Base-by-base conservation (phyloP, 2,797 vertebrate genomes). In the Lagocephalus sceleratus region DNA sequence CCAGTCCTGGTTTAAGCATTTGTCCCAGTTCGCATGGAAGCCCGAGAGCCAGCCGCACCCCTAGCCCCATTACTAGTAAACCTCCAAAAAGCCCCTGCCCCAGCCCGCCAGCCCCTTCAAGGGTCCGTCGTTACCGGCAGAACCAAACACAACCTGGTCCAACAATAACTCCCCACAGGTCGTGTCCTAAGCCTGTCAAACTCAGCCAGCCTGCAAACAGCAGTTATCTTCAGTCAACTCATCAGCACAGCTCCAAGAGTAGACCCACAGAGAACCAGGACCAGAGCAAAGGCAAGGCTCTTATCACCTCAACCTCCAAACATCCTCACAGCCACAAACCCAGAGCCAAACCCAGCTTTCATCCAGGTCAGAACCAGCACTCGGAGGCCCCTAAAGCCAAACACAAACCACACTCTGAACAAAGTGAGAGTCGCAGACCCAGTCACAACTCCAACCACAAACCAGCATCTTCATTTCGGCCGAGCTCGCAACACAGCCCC, bases 11-110 rank as follows among this genome's bases (percentile, higher is more conserved):
- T 60, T 66, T 54, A 22, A 86, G 80, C 71, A 48, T 76, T 64
- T 83, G 79, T 29, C 83, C 64, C n/a, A 89, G 85, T 81, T 68
- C 86, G 0, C 69, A 63, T 75, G 79, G 78, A 15, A 90, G 84
- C 46, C 76, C 73, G 1, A 57, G 56, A 63, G 66, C 73, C 40
- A 86, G 82, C 48, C 83, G 58, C 10, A 89, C 81, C 59, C 88
- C 86, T 1, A 90, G 87, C 46, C 89, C 88, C 12, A 43, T 71
- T 61, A 54, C 49, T 2, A 72, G 63, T 63, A 54, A 68, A 21
- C 73, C 79, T 44, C 78, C 80, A 12, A 77, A 20, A 68, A 86
- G 78, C 54, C 80, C 89, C 0, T 77, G 76, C 54, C 85, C 82
- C 29, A 78, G 62, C 14, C 20, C 79, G 62, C 77, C 61, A 35